Evolutionary conservation across 1,140 invertebrate species (phyloP), one percentile per base, ranked within the genome.

Genomic region (Galleria mellonella): DNA sequence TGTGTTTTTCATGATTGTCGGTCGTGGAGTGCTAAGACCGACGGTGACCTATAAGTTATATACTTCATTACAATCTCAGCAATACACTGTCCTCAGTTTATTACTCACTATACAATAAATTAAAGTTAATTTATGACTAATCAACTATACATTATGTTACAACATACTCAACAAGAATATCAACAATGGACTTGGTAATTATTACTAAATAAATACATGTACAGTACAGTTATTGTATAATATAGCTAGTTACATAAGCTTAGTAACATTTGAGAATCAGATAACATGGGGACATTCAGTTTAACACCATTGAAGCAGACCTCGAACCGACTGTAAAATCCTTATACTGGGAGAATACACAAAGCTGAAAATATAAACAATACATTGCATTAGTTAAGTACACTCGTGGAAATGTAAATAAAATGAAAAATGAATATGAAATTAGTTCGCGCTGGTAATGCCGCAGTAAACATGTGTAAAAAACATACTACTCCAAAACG

Each of bases 271-370:
- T 62, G 49, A 59, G 51, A 59, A 60, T 62, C 50, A 49, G 43
- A 46, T 52, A 52, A 53, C 51, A 51, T 39, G 27, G 45, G 32
- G 14, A 7, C 13, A 35, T 51, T 67, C 67, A 85, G 62, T 84
- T 79, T 28, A 84, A 72, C 48, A 83, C 55, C 72, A 78, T 79
- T 10, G 78, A 85, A 23, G 76, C 77, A 71, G 82, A 85, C 75
- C 82, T 82, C 58, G 82, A 85, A 56, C 72, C 76, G 56, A 95
- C 91, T 56, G 92, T 94, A 81, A 96, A 95, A 89, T 96, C 94
- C 89, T 96, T 95, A 83, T 96, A 95, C 79, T 96, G 93, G 42
- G 94, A 95, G 84, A 96, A 96, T 53, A 96, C 94, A 64, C 93
- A 94, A 62, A 96, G 94, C 95, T 97, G 88, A 57, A 23, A 23